Percentiles rank a stretch among this genome's conserved stretches.
These are phyloP conservation scores for Coboldia fuscipes DNA, from an alignment of 1,140 invertebrate species.

Conservation along the genomic window DNA sequence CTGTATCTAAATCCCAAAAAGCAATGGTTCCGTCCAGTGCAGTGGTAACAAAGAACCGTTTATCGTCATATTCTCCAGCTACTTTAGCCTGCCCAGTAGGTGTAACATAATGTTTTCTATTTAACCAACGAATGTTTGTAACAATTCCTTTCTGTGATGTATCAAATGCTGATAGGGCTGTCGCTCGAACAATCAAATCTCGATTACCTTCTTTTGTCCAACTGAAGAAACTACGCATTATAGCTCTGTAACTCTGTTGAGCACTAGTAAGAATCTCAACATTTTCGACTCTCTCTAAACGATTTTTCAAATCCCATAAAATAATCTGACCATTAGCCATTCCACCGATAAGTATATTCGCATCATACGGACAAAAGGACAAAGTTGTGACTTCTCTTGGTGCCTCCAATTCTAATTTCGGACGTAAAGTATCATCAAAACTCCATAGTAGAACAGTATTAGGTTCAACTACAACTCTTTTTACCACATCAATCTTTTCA, in stretches of 20 bases:
- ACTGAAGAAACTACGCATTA: constrained; percentile 36
- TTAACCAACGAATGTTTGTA: constrained; percentile 40
- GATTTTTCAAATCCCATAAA: constrained; percentile 48
- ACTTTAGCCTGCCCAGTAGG: constrained; percentile 29
- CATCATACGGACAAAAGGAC: constrained; percentile 42
- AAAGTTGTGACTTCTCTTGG: constrained; percentile 36
- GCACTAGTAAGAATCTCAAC: constrained; percentile 33
- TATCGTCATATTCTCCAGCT: constrained; percentile 15
- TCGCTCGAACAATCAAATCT: constrained; percentile 28
- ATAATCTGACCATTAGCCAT: constrained; percentile 45
- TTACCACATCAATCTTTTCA: constrained; percentile 21
- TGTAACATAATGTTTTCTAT: constrained; percentile 30
- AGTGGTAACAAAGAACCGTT: constrained; percentile 36
- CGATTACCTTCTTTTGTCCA: constrained; percentile 41
- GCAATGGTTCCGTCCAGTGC: constrained; percentile 40
- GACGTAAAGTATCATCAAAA: constrained; percentile 39
- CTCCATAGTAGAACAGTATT: constrained; percentile 52
- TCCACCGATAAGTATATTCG: constrained; percentile 45
- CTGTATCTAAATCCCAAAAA: constrained; percentile 41
- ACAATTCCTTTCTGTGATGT: constrained; percentile 36
- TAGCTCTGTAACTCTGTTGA: constrained; percentile 32
- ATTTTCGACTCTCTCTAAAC: constrained; percentile 36
- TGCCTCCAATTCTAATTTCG: constrained; percentile 43
- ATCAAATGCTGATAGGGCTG: constrained; percentile 32
- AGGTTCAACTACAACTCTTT: constrained; percentile 26